A percentile compares a stretch with the other conserved stretches of the same genome.
These are phyloP conservation scores for Danio albolineatus DNA, from an alignment of 2,797 vertebrate species.

Conservation along the genomic window DNA sequence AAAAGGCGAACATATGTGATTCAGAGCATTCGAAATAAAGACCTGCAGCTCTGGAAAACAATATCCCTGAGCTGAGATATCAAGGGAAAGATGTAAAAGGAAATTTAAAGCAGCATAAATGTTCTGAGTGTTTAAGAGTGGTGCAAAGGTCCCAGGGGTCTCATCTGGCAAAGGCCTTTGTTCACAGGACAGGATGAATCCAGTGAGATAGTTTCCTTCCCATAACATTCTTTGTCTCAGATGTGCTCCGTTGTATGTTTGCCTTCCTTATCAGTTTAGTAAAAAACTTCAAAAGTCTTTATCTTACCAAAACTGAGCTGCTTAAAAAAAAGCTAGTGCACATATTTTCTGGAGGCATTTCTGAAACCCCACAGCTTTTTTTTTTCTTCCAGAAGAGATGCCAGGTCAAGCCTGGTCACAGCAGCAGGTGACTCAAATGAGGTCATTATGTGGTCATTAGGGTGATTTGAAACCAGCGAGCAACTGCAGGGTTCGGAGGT, in stretches of 20 bases:
- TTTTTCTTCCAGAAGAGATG: constrained; percentile 76
- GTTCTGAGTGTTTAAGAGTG: constrained; percentile 77
- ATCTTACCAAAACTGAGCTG: constrained; percentile 32
- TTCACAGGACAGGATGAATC: constrained; percentile 76
- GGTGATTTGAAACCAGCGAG: constrained; percentile 74
- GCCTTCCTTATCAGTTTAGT: constrained; percentile 50
- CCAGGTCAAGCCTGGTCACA: constrained; percentile 80
- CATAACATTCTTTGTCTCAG: constrained; percentile 47
- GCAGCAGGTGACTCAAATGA: constrained; percentile 83
- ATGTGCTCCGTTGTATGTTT: constrained; percentile 50
- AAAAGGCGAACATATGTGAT: constrained; percentile 68
- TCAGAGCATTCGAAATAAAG: constrained; percentile 70
- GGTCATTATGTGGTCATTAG: constrained; percentile 77
- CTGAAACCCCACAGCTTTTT: constrained; percentile 76
- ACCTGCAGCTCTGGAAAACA: constrained; percentile 72
- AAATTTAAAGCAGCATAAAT: constrained; percentile 76
- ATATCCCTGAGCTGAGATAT: constrained; percentile 71
- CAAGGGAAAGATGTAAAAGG: constrained; percentile 70
- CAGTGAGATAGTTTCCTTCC: constrained; percentile 75
- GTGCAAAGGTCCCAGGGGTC: constrained; percentile 68
- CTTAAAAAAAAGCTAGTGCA: constrained; percentile 60
- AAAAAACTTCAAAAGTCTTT: constrained; percentile 36
- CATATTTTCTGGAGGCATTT: constrained; percentile 61
- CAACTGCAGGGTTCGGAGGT: constrained; percentile 80
- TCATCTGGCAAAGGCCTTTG: constrained; percentile 70